phyloP scores from a whole-genome alignment of 2,113 vertebrate genomes.

The Dasyprocta punctata region DNA sequence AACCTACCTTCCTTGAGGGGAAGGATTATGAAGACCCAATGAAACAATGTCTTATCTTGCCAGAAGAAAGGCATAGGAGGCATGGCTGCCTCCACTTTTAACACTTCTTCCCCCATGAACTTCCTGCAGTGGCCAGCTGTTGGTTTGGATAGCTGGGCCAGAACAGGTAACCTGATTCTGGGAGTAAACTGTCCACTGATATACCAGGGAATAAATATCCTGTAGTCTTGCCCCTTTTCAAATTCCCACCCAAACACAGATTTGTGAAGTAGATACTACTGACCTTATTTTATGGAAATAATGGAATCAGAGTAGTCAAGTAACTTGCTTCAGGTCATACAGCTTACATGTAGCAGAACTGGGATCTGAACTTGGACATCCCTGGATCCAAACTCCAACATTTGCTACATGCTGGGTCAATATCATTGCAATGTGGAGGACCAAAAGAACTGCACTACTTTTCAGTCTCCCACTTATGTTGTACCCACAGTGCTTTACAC shows the following conservation, averaged over 20 bases:
- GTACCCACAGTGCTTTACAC: not conserved
- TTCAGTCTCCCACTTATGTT: not conserved
- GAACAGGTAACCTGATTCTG: not conserved
- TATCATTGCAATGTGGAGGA: rapidly evolving
- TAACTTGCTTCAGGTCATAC: not conserved
- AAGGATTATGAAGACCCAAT: not conserved
- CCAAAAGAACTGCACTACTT: rapidly evolving
- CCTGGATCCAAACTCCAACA: not conserved
- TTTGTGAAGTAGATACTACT: not conserved
- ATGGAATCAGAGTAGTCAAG: not conserved
- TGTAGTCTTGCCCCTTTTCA: not conserved
- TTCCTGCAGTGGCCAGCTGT: not conserved
- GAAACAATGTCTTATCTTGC: not conserved
- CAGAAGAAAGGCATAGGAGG: not conserved
- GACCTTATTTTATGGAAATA: not conserved
- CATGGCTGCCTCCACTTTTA: not conserved
- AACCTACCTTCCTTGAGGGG: not conserved
- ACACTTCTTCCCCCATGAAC: not conserved
- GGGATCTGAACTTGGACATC: not conserved
- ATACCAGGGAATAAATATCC: not conserved
- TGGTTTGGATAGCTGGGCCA: not conserved
- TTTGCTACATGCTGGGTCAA: not conserved
- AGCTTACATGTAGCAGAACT: not conserved
- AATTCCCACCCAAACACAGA: not conserved
- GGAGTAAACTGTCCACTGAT: not conserved